Conservation (phyloP, 2,797 vertebrate genomes). For the Protonibea diacanthus region DNA sequence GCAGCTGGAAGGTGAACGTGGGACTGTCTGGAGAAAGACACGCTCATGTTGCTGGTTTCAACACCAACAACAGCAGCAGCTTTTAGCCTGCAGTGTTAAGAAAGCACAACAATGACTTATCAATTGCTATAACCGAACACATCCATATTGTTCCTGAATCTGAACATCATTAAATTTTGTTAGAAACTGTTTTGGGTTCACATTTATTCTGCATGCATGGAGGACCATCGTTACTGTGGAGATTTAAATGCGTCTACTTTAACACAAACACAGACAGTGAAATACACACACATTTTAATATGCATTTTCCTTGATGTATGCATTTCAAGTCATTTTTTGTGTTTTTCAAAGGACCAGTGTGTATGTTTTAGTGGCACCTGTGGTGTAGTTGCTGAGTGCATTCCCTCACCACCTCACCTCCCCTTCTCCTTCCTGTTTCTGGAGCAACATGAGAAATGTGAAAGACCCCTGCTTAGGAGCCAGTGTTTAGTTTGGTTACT, state of each 20-base stretch:
- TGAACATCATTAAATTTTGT: slow-evolving; percentile 47
- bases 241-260: not conserved
- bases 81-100: slow-evolving; percentile 6
- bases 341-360: not conserved
- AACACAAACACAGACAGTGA: not conserved
- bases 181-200: slow-evolving; percentile 14
- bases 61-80: not conserved
- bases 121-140: slow-evolving; percentile 26
- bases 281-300: not conserved
- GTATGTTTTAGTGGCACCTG: no score
- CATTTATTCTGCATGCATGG: not conserved
- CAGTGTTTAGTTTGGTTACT: no score
- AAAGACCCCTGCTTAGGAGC: no score
- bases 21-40: no score
- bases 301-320: not conserved
- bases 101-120: slow-evolving; percentile 55
- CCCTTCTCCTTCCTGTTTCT: no score
- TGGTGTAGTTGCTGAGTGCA: no score
- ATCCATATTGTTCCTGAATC: slow-evolving; percentile 32
- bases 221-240: not conserved
- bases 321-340: not conserved
- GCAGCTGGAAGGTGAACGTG: slow-evolving; percentile 15
- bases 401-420: no score
- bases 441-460: no score
- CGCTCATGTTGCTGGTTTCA: no score